Conservation (phyloP, 2,888 invertebrate species). For the Rhamphomyia laevipes region DNA sequence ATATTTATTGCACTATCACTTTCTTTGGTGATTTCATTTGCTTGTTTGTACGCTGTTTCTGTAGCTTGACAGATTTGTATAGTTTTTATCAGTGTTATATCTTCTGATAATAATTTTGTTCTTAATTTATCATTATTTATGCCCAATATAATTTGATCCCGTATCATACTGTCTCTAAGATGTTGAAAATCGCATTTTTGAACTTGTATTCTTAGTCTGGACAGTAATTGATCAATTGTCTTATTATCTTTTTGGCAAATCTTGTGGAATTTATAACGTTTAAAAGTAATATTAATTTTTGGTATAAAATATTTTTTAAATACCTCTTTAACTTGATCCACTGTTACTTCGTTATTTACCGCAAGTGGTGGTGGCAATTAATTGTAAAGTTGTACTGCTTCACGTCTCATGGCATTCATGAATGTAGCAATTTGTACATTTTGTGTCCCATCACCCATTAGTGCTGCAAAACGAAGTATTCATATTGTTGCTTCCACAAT, state of each 20-base stretch:
- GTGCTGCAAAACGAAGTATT: conserved; percentile 11
- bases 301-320: conserved; percentile 13
- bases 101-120: conserved; percentile 10
- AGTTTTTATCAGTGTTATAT: no score
- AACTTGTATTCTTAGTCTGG: conserved; percentile 7
- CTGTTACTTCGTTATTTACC: conserved; percentile 5
- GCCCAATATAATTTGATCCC: conserved; percentile 12
- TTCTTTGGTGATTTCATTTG: neutral
- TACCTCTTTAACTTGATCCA: conserved; percentile 7
- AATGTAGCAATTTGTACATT: conserved; percentile 9
- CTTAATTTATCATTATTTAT: conserved; percentile 7
- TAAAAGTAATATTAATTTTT: no score
- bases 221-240: conserved; percentile 12
- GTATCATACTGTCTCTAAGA: conserved; percentile 11
- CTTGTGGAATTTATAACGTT: conserved; percentile 12
- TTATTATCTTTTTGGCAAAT: conserved; percentile 8
- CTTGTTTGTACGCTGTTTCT: neutral
- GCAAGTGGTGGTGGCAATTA: conserved; percentile 6
- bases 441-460: conserved; percentile 6
- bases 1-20: neutral
- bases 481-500: conserved; percentile 12
- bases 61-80: neutral
- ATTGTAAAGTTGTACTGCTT: no score
- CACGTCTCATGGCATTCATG: no score
- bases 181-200: conserved; percentile 11